phyloP scores from a whole-genome alignment of 2,797 vertebrate species.

The Manis pentadactyla region DNA sequence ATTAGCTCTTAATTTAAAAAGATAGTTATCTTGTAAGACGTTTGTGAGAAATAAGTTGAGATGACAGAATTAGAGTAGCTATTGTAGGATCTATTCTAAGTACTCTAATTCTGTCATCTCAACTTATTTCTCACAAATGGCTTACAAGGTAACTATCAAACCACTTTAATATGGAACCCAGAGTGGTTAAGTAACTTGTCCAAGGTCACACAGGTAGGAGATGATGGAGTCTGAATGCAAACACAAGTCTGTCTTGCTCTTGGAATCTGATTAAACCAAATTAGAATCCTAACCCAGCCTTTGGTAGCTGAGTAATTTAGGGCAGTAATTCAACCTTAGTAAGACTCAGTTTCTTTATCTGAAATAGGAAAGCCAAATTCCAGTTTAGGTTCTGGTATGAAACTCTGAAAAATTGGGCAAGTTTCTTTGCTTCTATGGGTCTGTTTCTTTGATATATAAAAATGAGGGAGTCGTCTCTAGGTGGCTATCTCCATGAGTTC shows the following conservation, averaged over 20 bases:
- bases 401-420: background rate
- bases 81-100: background rate
- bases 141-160: background rate
- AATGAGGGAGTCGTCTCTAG: background rate
- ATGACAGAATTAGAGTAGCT: background rate
- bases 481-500: background rate
- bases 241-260: background rate
- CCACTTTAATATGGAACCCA: background rate
- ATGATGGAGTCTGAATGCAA: background rate
- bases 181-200: background rate
- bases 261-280: background rate
- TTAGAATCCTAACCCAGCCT: background rate
- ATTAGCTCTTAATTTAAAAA: constrained; percentile 56
- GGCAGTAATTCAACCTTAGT: background rate
- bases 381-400: background rate
- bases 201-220: background rate
- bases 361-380: background rate
- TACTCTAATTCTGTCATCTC: background rate
- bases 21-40: background rate
- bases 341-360: constrained; percentile 3
- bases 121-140: constrained; percentile 44
- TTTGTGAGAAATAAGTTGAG: constrained; percentile 45
- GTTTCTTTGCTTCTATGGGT: background rate
- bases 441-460: background rate
- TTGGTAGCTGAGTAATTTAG: constrained; percentile 1